Evolutionary conservation across 1,140 invertebrate genomes (phyloP), one percentile per base, ranked within the genome.

Genomic region (Phenacoccus solenopsis): DNA sequence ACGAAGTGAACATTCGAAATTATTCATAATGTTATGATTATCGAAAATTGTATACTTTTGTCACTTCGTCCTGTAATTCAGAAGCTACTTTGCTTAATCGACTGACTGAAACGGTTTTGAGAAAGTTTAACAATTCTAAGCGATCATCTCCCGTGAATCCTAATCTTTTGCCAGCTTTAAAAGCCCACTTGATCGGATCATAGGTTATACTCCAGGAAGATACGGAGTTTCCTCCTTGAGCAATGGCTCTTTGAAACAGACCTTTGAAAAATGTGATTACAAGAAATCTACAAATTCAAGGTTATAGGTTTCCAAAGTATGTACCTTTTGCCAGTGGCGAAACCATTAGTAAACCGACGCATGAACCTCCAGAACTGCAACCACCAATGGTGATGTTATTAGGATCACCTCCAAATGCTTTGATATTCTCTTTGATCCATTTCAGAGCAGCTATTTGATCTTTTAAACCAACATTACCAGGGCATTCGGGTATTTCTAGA

Each of bases 391-490:
- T 91, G 0, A 93, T 84, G 1, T 79, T 78, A 72, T 82, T 80
- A 0, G 87, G 83, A 80, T 94, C 87, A 1, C 90, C 90, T 1
- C 89, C 88, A 76, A 92, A 92, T 0, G 80, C 76, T 0, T 74
- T 80, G 32, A 92, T 90, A 74, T 91, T 88, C 25, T 85, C 75
- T 75, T 86, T 82, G 0, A 93, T 79, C 90, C 90, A 93, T 28
- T 83, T 80, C 1, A 92, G 75, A 0, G 87, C 87, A 32, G 80
- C 77, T 1, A 89, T 85, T 78, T 90, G 88, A 78, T 92, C 90
- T 76, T 88, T 87, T 24, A 90, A 78, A 0, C 88, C 89, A 76
- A 85, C 84, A 75, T 91, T 90, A n/a, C 89, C 90, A 0, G 87
- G 82, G 0, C 84, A 83, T 57, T 82, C 75, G 13, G 80, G 78